Evolutionary conservation across 2,888 invertebrate species (phyloP).

Genomic region (Allolobophora icterica): DNA sequence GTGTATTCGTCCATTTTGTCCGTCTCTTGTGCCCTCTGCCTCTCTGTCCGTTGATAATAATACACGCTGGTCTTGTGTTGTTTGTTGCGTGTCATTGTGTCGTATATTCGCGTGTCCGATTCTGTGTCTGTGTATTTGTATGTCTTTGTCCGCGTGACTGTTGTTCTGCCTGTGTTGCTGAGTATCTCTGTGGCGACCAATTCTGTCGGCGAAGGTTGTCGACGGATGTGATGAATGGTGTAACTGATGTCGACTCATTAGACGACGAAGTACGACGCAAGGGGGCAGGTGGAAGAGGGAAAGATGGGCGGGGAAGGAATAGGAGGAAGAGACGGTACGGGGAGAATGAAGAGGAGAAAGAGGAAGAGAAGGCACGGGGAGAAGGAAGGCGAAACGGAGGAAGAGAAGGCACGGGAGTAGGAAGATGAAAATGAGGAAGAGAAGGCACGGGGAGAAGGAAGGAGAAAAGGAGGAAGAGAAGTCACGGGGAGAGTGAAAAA

Average conservation of each 20-base stretch:
- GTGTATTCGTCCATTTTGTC: not conserved
- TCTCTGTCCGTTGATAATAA: not conserved
- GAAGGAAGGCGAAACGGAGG: too few relatives aligned
- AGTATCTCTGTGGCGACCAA: not conserved
- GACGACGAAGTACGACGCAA: not conserved
- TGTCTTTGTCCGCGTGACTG: too few relatives aligned
- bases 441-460: not conserved
- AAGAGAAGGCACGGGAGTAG: too few relatives aligned
- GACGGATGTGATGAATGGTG: slow-evolving; percentile 1
- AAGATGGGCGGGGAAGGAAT: not conserved
- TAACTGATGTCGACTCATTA: not conserved
- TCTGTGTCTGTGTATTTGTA: not conserved
- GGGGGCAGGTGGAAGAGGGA: not conserved
- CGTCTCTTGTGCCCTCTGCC: not conserved
- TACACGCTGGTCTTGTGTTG: not conserved
- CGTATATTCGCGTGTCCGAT: not conserved
- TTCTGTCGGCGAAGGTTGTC: slow-evolving; percentile 8
- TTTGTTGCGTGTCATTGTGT: not conserved
- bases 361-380: not conserved
- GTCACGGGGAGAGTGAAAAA: not conserved
- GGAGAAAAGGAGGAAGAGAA: not conserved
- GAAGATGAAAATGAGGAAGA: not conserved
- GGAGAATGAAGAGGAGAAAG: not conserved
- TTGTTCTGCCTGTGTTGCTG: not conserved
- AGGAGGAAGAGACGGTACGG: not conserved